Evolutionary conservation across 2,888 invertebrate species (phyloP), one percentile per base, ranked within the genome.

Genomic region (Xestia c-nigrum): DNA sequence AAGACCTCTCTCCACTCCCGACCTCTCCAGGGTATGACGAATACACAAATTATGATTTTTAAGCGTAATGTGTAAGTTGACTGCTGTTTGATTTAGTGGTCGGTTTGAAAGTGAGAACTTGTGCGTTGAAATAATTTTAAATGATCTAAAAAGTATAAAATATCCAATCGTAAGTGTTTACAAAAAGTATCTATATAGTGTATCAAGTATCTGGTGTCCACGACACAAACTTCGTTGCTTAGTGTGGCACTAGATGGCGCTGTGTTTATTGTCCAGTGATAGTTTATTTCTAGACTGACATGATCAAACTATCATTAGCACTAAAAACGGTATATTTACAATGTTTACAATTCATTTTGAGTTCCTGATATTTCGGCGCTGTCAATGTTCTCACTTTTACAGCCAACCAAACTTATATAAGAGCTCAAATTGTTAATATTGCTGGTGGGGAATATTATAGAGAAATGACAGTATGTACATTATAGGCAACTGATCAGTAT

Each of bases 1-100:
- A 10, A 91, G 93, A 24, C 97, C 97, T 1, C 92, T 90, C 16
- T 77, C 76, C 7, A 38, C 72, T 10, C 14, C 71, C 7, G 47
- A 68, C 14, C 21, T 74, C 1, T 65, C 73, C n/a, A 74, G 73
- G 5, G 86, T 85, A 78, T 90, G 88, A 90, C 85, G 73, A 63
- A 52, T 47, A 0, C 19, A 78, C 66, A 40, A 55, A 40, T 52
- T 61, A 52, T 24, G 40, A 14, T 82, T 40, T n/a, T 52, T 59
- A 68, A 19, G 14, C 38, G 21, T 43, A 19, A 66, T 69, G 55
- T 19, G 59, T 66, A 71, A 67, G 46, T 59, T 31, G 46, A 59
- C 24, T 55, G 24, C 19, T 55, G 14, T 24, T 12, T 59, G 43
- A 12, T 46, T 72, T 59, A 59, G 14, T 78, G 21, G 57, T 38